A percentile compares a stretch with the other conserved stretches of the same genome.
These are phyloP conservation scores for Camelus bactrianus DNA, from an alignment of 2,113 vertebrate species.

Conservation along the genomic window DNA sequence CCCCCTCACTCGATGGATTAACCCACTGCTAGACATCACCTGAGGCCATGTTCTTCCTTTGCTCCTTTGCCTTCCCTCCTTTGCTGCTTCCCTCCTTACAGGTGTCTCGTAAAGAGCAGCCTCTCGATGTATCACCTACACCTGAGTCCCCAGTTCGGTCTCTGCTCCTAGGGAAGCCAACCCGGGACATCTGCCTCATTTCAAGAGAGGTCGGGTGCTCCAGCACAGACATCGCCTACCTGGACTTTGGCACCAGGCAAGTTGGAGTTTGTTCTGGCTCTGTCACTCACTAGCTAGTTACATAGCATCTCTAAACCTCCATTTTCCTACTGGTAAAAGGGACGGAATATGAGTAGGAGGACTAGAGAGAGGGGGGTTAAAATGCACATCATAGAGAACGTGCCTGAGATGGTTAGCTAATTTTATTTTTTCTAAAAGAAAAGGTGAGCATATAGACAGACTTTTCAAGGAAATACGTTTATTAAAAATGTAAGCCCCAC, in stretches of 20 bases:
- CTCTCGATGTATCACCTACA: fast-evolving
- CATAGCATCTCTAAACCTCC: not conserved
- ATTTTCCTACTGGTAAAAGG: not conserved
- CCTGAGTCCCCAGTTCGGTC: not conserved
- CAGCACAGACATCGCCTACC: fast-evolving
- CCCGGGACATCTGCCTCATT: not conserved
- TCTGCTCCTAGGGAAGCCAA: not conserved
- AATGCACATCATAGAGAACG: not conserved
- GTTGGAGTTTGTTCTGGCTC: not conserved
- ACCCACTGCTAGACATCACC: not conserved
- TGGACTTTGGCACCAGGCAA: not conserved
- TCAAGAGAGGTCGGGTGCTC: not conserved
- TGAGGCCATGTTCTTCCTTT: not conserved
- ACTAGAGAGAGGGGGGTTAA: not conserved
- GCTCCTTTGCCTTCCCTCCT: not conserved
- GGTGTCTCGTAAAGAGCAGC: not conserved
- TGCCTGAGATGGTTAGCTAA: not conserved
- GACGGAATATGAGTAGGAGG: not conserved
- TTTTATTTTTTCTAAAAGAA: not conserved
- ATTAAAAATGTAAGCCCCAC: not conserved
- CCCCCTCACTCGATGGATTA: not conserved
- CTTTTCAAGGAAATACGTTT: not conserved
- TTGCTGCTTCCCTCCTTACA: not conserved
- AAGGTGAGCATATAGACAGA: not conserved
- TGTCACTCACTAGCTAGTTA: no score